Base-by-base conservation (phyloP, 2,797 vertebrate genomes). In the Garrulus glandarius region DNA sequence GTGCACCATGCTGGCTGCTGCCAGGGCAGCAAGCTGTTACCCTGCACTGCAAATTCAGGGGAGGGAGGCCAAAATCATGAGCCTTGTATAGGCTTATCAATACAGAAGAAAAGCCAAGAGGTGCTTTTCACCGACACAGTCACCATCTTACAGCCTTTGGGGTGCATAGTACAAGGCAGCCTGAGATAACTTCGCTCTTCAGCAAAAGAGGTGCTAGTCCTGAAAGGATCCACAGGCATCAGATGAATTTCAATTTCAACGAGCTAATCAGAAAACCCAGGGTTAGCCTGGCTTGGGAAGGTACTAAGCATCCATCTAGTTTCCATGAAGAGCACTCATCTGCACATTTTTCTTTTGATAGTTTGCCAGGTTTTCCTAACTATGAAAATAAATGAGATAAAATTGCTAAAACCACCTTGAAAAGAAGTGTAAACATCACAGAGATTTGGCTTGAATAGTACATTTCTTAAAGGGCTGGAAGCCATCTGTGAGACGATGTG, bases 251-350 rank as follows among this genome's bases (percentile, higher is more conserved):
- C 53, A 94, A 94, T 93, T 94, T 92, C 75, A 96, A 78, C 72
- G 87, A 95, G 76, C 36, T 96, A 85, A 83, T 96, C 95, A 95
- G 90, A 93, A 92, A 75, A 41, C 44, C 34, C 29, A 76, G 47
- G 44, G 76, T 86, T 91, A 88, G 72, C 83, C 64, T 89, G 83
- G 83, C 68, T 93, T 82, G 64, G 50, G 75, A 96, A 94, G 49
- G 68, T 68, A 74, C 56, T 95, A 87, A 96, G 75, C 77, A 95
- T 81, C 63, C n/a, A 64, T 82, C 72, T 83, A 87, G 53, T 93
- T 95, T 93, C 90, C 30, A n/a, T 88, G 79, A 96, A 96, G 87
- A 95, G 55, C 49, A n/a, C 71, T 97, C 65, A 52, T 89, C 57
- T 92, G 39, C 57, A 81, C 56, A 50, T 83, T 95, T 95, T 69